Conservation (phyloP, 2,888 invertebrate species). For the Meganola albula region DNA sequence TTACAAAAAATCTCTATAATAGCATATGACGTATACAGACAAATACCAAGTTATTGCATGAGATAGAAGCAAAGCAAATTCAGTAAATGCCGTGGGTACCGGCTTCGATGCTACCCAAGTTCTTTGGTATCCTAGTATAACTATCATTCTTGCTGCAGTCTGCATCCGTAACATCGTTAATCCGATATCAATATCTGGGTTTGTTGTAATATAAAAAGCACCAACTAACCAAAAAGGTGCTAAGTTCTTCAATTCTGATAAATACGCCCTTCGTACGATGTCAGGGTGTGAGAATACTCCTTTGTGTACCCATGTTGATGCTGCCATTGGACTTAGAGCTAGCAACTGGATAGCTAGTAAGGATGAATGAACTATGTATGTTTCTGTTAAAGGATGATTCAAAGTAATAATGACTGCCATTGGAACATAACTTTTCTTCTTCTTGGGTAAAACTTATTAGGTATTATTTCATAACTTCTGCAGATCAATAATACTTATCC, state of each 20-base stretch:
- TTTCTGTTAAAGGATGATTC: constrained; percentile 37
- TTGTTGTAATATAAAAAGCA: constrained; percentile 44
- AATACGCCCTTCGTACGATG: constrained; percentile 40
- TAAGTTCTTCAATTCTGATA: constrained; percentile 49
- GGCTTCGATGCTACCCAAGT: constrained; percentile 35
- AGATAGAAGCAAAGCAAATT: constrained; percentile 42
- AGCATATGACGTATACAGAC: constrained; percentile 38
- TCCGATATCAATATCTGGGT: constrained; percentile 27
- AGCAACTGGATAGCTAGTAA: constrained; percentile 44
- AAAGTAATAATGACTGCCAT: constrained; percentile 36
- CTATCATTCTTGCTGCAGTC: constrained; percentile 33
- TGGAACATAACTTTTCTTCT: too few species aligned
- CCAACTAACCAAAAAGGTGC: constrained; percentile 52
- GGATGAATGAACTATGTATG: constrained; percentile 49
- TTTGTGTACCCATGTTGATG: constrained; percentile 45
- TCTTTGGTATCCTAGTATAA: constrained; percentile 43
- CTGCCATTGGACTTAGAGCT: constrained; percentile 41
- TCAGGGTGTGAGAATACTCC: constrained; percentile 38
- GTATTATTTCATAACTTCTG: too few species aligned
- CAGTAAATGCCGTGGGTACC: constrained; percentile 33
- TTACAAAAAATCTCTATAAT: constrained; percentile 35
- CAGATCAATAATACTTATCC: too few species aligned
- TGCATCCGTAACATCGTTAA: constrained; percentile 38
- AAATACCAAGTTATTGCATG: constrained; percentile 48
- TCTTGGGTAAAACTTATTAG: too few species aligned